Evolutionary conservation across 2,113 vertebrate species (phyloP), one percentile per base, ranked within the genome.

Genomic region (Pachypanchax playfairii): DNA sequence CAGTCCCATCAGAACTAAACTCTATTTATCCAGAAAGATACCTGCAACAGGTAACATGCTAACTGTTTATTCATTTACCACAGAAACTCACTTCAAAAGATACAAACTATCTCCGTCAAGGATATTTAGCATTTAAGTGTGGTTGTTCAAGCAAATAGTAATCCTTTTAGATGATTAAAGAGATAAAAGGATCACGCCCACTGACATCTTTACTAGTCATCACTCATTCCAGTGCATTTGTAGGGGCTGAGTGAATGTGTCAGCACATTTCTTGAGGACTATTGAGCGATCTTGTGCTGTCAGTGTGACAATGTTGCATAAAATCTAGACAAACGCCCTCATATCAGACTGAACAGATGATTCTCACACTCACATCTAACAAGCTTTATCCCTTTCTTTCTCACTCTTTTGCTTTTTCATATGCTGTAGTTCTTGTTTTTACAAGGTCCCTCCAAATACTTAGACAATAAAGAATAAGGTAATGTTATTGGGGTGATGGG

Each of bases 211-310:
- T 75, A 73, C 58, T 69, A 80, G 83, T 65, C 88, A 86, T 88
- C 87, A 72, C 76, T 83, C 87, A 90, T 90, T 80, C 73, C 85
- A 85, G 84, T 85, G 79, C 87, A 88, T 90, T 85, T 73, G 60
- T 59, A 76, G 71, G 65, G 61, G 65, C 49, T 69, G 12, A 67
- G 64, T 70, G 56, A 75, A 71, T 68, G 77, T 72, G 59, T 78
- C 66, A 53, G 56, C 54, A 59, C 61, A 57, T 80, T 76, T 71
- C 42, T 68, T 64, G 67, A 64, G 48, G 66, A 77, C 57, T 29
- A 60, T 51, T 50, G 61, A 59, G 67, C 76, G 83, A 75, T 79
- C 65, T 67, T 73, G 80, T 85, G 67, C 65, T 52, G 74, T 70
- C 54, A 74, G 54, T 65, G 69, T 70, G 79, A 85, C 53, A 70